phyloP scores from a whole-genome alignment of 2,888 invertebrate species.

The Paralinhomoeus sp. region DNA sequence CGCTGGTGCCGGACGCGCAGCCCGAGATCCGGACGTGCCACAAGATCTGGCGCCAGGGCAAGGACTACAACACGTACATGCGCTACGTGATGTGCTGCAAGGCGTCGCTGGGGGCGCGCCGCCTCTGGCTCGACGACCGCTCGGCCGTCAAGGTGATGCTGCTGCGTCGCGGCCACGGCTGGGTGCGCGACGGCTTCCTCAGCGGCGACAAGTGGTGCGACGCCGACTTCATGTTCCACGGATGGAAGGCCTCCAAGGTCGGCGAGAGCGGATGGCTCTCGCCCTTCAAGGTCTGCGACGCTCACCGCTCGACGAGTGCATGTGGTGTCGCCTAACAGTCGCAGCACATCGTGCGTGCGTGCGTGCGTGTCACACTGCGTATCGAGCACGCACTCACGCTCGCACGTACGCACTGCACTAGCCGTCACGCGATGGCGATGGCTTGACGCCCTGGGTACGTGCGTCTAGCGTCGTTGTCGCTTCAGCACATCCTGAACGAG shows the following conservation, averaged over 20 bases:
- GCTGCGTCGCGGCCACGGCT: not conserved
- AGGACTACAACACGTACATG: slow-evolving; percentile 19
- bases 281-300: slow-evolving; percentile 11
- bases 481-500: no score
- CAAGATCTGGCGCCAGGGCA: slow-evolving; percentile 14
- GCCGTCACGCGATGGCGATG: no score
- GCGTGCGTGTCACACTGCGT: no score
- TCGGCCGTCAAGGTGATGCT: no score
- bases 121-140: not conserved
- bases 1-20: slow-evolving; percentile 7
- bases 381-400: no score
- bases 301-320: no score
- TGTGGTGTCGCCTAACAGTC: no score
- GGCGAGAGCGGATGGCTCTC: slow-evolving; percentile 11
- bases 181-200: slow-evolving; percentile 13
- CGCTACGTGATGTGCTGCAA: slow-evolving; percentile 19
- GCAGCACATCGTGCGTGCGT: no score
- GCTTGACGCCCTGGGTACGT: no score
- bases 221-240: slow-evolving; percentile 16
- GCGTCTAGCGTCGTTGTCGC: no score
- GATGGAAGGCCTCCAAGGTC: slow-evolving; percentile 13
- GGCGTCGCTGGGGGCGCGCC: slow-evolving; percentile 10
- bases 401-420: no score
- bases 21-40: slow-evolving; percentile 14
- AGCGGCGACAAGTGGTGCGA: slow-evolving; percentile 11